Base-by-base conservation (phyloP, 2,113 vertebrate genomes). In the Plectropomus leopardus region DNA sequence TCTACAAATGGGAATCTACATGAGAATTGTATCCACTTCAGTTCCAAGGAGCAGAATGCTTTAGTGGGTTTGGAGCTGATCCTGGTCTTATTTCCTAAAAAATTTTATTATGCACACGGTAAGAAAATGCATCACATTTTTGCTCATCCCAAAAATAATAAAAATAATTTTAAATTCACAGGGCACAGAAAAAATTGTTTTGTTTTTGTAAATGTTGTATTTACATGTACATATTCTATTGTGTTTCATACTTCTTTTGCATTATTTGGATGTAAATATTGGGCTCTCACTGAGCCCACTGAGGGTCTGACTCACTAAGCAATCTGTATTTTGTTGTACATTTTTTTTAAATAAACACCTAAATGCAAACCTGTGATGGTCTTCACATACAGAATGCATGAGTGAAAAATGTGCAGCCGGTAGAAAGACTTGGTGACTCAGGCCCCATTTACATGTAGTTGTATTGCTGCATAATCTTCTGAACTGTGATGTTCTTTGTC, bases 161-260 rank as follows among this genome's bases (percentile, higher is more conserved):
- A 32, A 4, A 32, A 40, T 7, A 24, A 66, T 47, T 71, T 73
- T 76, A 72, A 69, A 80, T 86, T 70, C 13, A 69, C 73, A 67
- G 80, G 67, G 58, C 84, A 80, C 84, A 78, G 55, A 61, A 58
- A 75, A 23, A 42, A 34, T 60, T 26, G 36, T 78, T 17, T 80
- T 11, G 15, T 72, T 78, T 73, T 82, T 93, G 82, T 92, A 90
- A 90, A 93, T 89, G 72, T 85, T 94, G 80, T 85, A 89, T 87
- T 86, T 85, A 80, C 71, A 48, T 94, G 88, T 94, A 90, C 79
- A 92, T 92, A 91, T 81, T 86, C 84, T 58, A 74, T 80, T 84
- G 51, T 80, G 72, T 90, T 90, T 90, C 82, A 87, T 85, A 89
- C 65, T 68, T 89, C 72, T 87, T 89, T 88, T 90, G 55, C 72